Evolutionary conservation across 2,888 invertebrate genomes (phyloP).

Genomic region (Campoplex capitator): DNA sequence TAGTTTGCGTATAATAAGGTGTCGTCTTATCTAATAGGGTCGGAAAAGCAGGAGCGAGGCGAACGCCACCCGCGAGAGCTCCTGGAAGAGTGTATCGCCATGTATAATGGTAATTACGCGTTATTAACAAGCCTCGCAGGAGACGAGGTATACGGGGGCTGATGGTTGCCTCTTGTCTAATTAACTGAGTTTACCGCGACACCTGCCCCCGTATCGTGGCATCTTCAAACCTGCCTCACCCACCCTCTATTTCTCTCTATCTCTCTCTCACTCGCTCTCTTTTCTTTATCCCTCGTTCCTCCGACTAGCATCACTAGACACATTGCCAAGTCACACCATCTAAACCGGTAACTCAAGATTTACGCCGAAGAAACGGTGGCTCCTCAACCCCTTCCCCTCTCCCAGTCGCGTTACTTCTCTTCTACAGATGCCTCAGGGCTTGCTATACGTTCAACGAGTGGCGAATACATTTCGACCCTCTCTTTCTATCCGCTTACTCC

Average conservation of each 20-base stretch:
- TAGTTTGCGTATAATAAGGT: slow-evolving; percentile 84
- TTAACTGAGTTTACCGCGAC: slow-evolving; percentile 85
- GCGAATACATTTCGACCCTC: slow-evolving; percentile 55
- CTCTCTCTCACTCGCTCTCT: no score
- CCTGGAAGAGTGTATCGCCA: slow-evolving; percentile 84
- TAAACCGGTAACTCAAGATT: slow-evolving; percentile 84
- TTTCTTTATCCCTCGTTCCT: slow-evolving; percentile 2
- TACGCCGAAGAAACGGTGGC: slow-evolving; percentile 77
- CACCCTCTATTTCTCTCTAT: not conserved
- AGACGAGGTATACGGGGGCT: slow-evolving; percentile 64
- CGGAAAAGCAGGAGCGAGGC: slow-evolving; percentile 71
- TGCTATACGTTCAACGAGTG: slow-evolving; percentile 20
- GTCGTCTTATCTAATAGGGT: slow-evolving; percentile 85
- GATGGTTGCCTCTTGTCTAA: slow-evolving; percentile 85
- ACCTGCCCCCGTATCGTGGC: slow-evolving; percentile 83
- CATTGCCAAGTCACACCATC: slow-evolving; percentile 71
- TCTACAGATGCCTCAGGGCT: slow-evolving; percentile 52
- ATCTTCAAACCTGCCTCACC: slow-evolving; percentile 75
- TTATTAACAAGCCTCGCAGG: slow-evolving; percentile 84
- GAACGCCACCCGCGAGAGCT: slow-evolving; percentile 70
- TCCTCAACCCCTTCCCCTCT: slow-evolving; percentile 11
- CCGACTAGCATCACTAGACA: slow-evolving; percentile 56
- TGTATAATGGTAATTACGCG: slow-evolving; percentile 85
- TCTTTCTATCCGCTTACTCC: slow-evolving; percentile 51
- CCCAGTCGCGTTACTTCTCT: slow-evolving; percentile 35